Base-by-base conservation (phyloP, 1,140 invertebrate species). In the Druon quercuslanigerum region DNA sequence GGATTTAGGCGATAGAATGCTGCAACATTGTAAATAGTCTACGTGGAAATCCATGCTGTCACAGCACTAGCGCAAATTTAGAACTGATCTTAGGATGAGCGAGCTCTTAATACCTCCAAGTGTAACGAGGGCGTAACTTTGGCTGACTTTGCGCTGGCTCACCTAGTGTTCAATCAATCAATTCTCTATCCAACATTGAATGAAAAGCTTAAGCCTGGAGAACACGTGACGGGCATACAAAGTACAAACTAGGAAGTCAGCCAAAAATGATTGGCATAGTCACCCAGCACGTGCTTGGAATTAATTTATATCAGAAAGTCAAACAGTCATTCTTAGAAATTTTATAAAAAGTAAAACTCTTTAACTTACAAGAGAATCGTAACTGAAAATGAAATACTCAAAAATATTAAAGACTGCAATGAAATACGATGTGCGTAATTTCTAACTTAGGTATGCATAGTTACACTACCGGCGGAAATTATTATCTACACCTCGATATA, bases 61-160 rank as follows among this genome's bases (percentile, higher is more conserved):
- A n/a, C 60, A 66, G 14, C 52, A 46, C 4, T 66, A 33, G 33
- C 8, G 46, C 60, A 9, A 46, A 66, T 66, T 66, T 66, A 66
- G 60, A 66, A 66, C 25, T 66, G 25, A 66, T 66, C 46, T 66
- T 20, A 40, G 25, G 8, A 66, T 25, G 25, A 66, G 60, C 33
- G 3, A 40, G 33, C 33, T 33, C 6, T 66, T 66, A 66, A 66
- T 66, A 46, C 40, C 40, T 46, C 8, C 40, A 46, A 46, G 60
- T 66, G 60, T 66, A 66, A 66, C 60, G 60, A 66, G 33, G 60
- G 25, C 60, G 60, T 66, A 25, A 8, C 60, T 66, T 66, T 66
- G 60, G 60, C 60, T 66, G 16, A 66, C 60, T 14, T 54, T 46
- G 40, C 40, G 40, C 40, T 46, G 40, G 52, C 52, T 54, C 52